Percentiles rank a stretch among this genome's conserved stretches.
Evolutionary conservation across 2,888 invertebrate genomes (phyloP).

Genomic region (Synanthedon andrenaeformis): DNA sequence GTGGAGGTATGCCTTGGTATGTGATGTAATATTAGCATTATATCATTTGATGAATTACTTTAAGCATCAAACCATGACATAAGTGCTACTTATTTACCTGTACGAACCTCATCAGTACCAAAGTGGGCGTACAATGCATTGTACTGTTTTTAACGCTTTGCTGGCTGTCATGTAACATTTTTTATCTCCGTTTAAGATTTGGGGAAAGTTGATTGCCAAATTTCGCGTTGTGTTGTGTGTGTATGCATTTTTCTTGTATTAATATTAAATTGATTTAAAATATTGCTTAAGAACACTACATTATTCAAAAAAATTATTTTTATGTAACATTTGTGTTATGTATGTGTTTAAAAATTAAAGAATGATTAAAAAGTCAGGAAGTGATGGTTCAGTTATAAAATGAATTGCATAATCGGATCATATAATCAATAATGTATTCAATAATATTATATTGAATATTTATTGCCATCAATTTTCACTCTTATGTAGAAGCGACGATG

Average conservation of each 20-base stretch:
- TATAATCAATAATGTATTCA: not conserved
- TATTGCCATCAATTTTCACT: constrained; percentile 40
- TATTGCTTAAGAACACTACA: not conserved
- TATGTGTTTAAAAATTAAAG: not conserved
- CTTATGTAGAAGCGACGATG: constrained; percentile 28
- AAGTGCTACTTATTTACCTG: constrained; percentile 21
- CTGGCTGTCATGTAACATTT: constrained; percentile 42
- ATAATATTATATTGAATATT: not conserved
- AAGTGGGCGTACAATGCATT: constrained; percentile 18
- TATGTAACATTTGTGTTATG: no score
- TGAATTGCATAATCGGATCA: not conserved
- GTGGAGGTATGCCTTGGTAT: no score
- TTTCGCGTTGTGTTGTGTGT: constrained; percentile 4
- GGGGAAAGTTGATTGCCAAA: constrained; percentile 46
- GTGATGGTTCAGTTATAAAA: not conserved
- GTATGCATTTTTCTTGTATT: not conserved
- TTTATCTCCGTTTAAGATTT: constrained; percentile 16
- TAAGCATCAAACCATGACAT: constrained; percentile 33
- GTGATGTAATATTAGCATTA: no score
- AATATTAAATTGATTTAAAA: not conserved
- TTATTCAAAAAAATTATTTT: no score
- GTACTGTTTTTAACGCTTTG: constrained; percentile 44
- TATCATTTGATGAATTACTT: constrained; percentile 3
- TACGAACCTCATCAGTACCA: not conserved
- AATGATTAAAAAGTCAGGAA: not conserved